A percentile compares a stretch with the other conserved stretches of the same genome.
These are phyloP conservation scores for Saccostrea glomerata DNA, from an alignment of 1,140 invertebrate species.

Conservation along the genomic window DNA sequence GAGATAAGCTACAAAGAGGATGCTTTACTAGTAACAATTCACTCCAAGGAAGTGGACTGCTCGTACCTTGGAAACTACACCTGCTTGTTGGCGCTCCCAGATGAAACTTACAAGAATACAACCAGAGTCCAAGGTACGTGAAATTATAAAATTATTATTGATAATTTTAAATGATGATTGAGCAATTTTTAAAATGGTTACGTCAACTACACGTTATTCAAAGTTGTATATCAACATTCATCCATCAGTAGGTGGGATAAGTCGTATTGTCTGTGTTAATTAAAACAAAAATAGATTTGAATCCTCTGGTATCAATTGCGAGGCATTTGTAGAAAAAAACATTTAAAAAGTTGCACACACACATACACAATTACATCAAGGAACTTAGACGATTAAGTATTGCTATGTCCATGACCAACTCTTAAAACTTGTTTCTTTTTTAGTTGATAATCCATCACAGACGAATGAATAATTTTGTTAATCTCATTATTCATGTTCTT, in stretches of 20 bases:
- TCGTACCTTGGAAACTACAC: slow-evolving; percentile 28
- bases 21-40: not conserved
- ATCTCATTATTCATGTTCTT: not conserved
- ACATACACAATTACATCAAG: too few species aligned
- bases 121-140: not conserved
- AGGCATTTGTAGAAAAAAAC: too few species aligned
- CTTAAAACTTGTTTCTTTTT: not conserved
- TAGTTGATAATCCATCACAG: not conserved
- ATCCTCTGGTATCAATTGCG: too few species aligned
- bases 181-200: too few species aligned
- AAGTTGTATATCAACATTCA: too few species aligned
- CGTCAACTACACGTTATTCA: too few species aligned
- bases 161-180: too few species aligned
- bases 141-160: too few species aligned
- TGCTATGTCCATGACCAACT: not conserved
- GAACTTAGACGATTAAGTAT: not conserved
- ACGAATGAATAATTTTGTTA: not conserved
- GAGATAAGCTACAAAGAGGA: slow-evolving; percentile 33
- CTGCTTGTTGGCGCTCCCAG: not conserved
- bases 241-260: too few species aligned
- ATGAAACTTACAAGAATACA: not conserved
- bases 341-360: too few species aligned
- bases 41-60: slow-evolving; percentile 31
- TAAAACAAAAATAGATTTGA: too few species aligned
- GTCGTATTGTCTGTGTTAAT: too few species aligned